These are phyloP conservation scores for Leptinotarsa juncta DNA, from an alignment of 2,888 invertebrate species.

Conservation along the genomic window DNA sequence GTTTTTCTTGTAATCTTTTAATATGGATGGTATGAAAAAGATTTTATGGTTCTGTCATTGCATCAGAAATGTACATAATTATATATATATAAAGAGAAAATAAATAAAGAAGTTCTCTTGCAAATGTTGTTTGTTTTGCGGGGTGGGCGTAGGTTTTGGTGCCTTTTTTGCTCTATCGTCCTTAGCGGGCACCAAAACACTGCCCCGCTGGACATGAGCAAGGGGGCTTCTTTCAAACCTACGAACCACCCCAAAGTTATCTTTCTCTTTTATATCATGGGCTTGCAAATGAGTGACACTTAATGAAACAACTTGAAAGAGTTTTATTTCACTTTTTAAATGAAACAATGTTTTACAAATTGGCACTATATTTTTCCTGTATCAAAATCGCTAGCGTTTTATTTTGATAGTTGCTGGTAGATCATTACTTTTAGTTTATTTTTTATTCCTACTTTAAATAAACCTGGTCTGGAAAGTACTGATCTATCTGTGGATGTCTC, in stretches of 20 bases:
- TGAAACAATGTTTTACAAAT: too few relatives aligned
- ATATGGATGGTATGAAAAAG: slow-evolving; percentile 31
- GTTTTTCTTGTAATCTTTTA: slow-evolving; percentile 6
- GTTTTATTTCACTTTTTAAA: too few relatives aligned
- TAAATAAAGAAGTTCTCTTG: slow-evolving; percentile 67
- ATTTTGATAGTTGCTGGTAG: too few relatives aligned
- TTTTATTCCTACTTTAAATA: too few relatives aligned
- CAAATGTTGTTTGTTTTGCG: slow-evolving; percentile 62
- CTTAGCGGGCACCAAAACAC: slow-evolving; percentile 68
- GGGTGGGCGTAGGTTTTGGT: slow-evolving; percentile 71
- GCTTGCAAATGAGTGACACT: too few relatives aligned
- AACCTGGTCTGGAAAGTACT: too few relatives aligned
- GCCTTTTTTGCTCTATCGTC: slow-evolving; percentile 66
- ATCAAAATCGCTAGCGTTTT: background rate
- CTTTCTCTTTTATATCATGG: slow-evolving; percentile 5
- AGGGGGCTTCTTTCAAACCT: slow-evolving; percentile 65
- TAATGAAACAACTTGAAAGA: too few relatives aligned
- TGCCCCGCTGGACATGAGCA: slow-evolving; percentile 67
- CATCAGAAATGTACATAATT: slow-evolving; percentile 55
- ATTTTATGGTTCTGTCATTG: slow-evolving; percentile 31
- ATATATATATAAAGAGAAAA: slow-evolving; percentile 38
- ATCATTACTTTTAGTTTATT: too few relatives aligned
- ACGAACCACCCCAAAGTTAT: slow-evolving; percentile 56
- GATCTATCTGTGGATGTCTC: too few relatives aligned
- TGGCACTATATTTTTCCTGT: background rate